Percentiles rank a stretch among this genome's conserved stretches.
Conservation (phyloP, 2,113 vertebrate genomes). For the Dryoscopus gambensis region DNA sequence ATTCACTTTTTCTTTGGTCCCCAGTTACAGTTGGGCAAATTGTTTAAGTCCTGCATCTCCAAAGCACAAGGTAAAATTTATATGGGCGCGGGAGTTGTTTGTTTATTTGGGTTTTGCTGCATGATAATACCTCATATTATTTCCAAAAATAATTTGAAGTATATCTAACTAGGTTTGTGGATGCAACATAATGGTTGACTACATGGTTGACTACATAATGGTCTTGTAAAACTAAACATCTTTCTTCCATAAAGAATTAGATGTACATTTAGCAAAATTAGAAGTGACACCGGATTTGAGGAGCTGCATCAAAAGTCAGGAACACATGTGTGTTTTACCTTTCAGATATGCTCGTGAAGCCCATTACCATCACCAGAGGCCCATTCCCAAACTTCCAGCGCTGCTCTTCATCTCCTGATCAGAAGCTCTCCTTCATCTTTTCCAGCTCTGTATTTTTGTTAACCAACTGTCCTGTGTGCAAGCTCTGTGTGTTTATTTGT, state of each 20-base stretch:
- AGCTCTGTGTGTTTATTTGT: not conserved
- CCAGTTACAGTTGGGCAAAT: not conserved
- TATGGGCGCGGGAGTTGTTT: accelerated
- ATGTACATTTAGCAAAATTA: not conserved
- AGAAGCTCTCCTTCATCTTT: not conserved
- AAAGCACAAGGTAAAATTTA: not conserved
- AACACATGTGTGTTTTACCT: not conserved
- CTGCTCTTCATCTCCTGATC: not conserved
- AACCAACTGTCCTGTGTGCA: not conserved
- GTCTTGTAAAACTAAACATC: not conserved
- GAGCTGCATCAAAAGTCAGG: not conserved
- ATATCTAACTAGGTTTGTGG: not conserved
- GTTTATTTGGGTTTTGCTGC: not conserved
- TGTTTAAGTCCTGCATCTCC: not conserved
- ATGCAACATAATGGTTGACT: not conserved
- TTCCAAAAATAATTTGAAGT: not conserved
- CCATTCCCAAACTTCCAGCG: not conserved
- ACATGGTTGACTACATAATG: not conserved
- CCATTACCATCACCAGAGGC: not conserved
- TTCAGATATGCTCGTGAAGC: not conserved
- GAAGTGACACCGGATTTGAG: not conserved
- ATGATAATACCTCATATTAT: not conserved
- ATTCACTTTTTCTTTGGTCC: not conserved
- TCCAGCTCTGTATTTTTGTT: not conserved
- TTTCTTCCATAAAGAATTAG: not conserved